A percentile compares a stretch with the other conserved stretches of the same genome.
Conservation (phyloP, 2,797 vertebrate genomes). For the Dermochelys coriacea region DNA sequence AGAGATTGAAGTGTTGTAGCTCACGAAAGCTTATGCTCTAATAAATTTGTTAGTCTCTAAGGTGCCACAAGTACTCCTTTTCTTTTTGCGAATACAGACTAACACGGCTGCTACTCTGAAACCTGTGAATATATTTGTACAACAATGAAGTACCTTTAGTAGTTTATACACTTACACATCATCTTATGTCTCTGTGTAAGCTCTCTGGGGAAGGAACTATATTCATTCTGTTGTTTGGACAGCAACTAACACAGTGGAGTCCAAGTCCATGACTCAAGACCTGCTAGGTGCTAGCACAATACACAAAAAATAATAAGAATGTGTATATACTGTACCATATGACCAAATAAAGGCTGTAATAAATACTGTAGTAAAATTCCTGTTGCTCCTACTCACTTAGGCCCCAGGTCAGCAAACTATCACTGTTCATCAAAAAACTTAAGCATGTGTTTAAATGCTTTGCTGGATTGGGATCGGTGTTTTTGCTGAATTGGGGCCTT, state of each 20-base stretch:
- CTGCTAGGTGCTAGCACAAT: not conserved
- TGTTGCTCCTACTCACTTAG: not conserved
- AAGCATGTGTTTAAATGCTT: not conserved
- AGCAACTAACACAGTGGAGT: constrained; percentile 11
- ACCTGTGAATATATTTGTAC: not conserved
- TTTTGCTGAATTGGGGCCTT: not conserved
- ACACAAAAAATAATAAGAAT: constrained; percentile 50
- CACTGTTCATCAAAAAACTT: constrained; percentile 6
- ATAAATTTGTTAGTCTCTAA: too few species aligned
- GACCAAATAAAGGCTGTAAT: constrained; percentile 20
- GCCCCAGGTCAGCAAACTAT: not conserved
- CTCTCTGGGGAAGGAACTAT: not conserved
- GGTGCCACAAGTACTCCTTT: too few species aligned
- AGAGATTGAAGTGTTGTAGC: too few species aligned
- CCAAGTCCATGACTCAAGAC: not conserved
- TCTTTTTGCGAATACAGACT: too few species aligned
- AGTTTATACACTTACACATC: constrained; percentile 39
- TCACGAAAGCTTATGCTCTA: too few species aligned
- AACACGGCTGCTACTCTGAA: too few species aligned
- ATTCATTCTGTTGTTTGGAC: not conserved
- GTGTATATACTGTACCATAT: not conserved
- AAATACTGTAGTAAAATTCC: constrained; percentile 12
- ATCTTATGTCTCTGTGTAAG: constrained; percentile 9
- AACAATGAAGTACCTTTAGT: constrained; percentile 10
- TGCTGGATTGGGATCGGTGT: not conserved